Evolutionary conservation across 2,113 vertebrate species (phyloP).

Genomic region (Lampris megalopsis): DNA sequence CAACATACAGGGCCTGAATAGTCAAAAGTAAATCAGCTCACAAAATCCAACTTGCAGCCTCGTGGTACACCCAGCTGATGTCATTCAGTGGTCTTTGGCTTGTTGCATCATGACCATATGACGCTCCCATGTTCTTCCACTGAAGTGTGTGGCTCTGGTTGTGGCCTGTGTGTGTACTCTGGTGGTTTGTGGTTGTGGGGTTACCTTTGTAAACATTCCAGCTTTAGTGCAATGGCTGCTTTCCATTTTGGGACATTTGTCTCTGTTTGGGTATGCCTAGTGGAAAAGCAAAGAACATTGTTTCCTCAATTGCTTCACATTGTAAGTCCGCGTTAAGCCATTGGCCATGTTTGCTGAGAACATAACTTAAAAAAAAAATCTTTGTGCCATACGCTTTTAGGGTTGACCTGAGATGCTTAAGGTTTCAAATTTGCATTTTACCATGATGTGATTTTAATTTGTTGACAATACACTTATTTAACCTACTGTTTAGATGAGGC

Average conservation of each 20-base stretch:
- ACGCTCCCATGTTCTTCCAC: slow-evolving; percentile 28
- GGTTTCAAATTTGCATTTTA: too few species aligned
- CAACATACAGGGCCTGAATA: neutral
- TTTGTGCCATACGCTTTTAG: too few species aligned
- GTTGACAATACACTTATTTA: too few species aligned
- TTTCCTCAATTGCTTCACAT: neutral
- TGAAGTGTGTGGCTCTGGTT: slow-evolving; percentile 37
- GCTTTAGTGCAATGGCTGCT: slow-evolving; percentile 49
- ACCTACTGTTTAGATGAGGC: too few species aligned
- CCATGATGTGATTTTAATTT: too few species aligned
- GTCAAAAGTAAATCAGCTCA: slow-evolving; percentile 23
- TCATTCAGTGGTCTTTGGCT: slow-evolving; percentile 50
- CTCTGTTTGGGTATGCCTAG: slow-evolving; percentile 29
- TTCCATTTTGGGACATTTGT: slow-evolving; percentile 47
- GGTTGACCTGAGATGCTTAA: too few species aligned
- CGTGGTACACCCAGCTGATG: slow-evolving; percentile 52
- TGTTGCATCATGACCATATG: slow-evolving; percentile 43
- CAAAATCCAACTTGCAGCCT: slow-evolving; percentile 14
- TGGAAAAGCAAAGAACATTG: neutral
- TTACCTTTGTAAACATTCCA: slow-evolving; percentile 60
- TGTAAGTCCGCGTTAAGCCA: neutral
- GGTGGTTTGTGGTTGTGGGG: slow-evolving; percentile 52
- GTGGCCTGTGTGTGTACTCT: slow-evolving; percentile 37
- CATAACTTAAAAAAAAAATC: too few species aligned
- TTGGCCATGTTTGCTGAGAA: neutral